Percentiles rank a stretch among this genome's conserved stretches.
These are phyloP conservation scores for Sebastes nivosus DNA, from an alignment of 2,797 vertebrate species.

Conservation along the genomic window DNA sequence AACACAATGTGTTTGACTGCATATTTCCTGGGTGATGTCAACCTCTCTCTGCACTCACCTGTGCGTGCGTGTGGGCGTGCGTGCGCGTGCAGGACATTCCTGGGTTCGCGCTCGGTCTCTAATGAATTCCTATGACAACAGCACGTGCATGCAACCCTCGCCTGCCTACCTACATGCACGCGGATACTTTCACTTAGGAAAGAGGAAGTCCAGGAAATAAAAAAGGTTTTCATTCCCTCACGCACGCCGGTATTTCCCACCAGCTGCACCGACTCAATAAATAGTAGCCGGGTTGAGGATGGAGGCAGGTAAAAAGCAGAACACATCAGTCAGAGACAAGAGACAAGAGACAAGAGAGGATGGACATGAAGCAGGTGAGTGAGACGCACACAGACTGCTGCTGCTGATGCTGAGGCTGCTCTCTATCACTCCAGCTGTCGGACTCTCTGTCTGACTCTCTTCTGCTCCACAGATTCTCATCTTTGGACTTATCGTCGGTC, in stretches of 20 bases:
- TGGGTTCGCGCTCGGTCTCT: background rate
- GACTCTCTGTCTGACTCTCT: background rate
- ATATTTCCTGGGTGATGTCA: background rate
- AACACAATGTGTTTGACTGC: background rate
- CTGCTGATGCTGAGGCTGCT: background rate
- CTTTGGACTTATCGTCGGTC: constrained; percentile 23
- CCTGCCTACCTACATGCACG: background rate
- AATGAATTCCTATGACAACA: background rate
- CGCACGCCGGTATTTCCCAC: constrained; percentile 64
- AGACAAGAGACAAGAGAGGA: background rate
- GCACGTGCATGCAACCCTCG: background rate
- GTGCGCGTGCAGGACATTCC: background rate
- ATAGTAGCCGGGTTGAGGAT: fast-evolving
- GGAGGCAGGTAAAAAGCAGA: background rate
- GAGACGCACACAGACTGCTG: background rate
- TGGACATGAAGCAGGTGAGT: constrained; percentile 46
- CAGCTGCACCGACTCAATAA: constrained; percentile 17
- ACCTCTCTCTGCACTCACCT: background rate
- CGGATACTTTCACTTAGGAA: constrained; percentile 1
- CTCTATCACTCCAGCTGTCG: background rate
- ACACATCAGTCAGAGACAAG: background rate
- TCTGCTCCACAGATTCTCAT: constrained; percentile 57
- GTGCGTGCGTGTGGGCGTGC: background rate
- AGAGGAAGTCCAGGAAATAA: constrained; percentile 43
- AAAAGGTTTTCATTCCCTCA: constrained; percentile 69